Evolutionary conservation across 1,140 invertebrate species (phyloP).

Genomic region (Hylaeus volcanicus): DNA sequence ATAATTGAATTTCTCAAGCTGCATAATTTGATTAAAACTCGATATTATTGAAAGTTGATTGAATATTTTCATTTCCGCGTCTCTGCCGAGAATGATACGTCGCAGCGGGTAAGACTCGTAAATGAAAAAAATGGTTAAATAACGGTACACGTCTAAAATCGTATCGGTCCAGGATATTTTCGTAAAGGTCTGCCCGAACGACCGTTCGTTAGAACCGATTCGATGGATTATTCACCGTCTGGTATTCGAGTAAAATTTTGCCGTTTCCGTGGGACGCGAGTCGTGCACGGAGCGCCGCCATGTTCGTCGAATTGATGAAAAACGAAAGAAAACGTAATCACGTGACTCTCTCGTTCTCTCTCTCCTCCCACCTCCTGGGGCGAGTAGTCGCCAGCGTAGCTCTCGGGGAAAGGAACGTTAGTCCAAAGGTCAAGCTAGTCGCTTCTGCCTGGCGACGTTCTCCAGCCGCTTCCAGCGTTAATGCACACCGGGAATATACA

Average conservation of each 20-base stretch:
- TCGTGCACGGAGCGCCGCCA: conserved; percentile 17
- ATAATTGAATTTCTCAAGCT: neutral
- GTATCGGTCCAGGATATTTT: no score
- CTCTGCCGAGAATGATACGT: no score
- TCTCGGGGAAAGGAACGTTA: conserved; percentile 37
- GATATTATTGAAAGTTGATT: no score
- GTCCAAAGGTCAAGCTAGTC: conserved; percentile 51
- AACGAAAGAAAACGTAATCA: conserved; percentile 53
- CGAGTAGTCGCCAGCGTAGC: neutral
- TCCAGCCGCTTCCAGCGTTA: conserved; percentile 47
- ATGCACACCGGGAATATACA: conserved; percentile 53
- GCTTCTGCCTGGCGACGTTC: conserved; percentile 47
- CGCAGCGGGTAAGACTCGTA: no score
- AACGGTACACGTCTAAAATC: neutral
- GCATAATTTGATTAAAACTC: neutral
- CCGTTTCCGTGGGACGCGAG: neutral
- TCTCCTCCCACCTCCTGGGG: no score
- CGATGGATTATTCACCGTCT: no score
- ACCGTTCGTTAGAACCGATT: no score
- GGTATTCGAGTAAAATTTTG: no score
- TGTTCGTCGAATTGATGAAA: conserved; percentile 52
- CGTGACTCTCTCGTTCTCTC: neutral
- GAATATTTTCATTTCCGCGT: no score
- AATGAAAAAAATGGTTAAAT: neutral
- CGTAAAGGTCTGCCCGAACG: no score